These are phyloP conservation scores for Corticium candelabrum DNA, from an alignment of 37 sponge, comb jelly and placozoan species.

Conservation along the genomic window DNA sequence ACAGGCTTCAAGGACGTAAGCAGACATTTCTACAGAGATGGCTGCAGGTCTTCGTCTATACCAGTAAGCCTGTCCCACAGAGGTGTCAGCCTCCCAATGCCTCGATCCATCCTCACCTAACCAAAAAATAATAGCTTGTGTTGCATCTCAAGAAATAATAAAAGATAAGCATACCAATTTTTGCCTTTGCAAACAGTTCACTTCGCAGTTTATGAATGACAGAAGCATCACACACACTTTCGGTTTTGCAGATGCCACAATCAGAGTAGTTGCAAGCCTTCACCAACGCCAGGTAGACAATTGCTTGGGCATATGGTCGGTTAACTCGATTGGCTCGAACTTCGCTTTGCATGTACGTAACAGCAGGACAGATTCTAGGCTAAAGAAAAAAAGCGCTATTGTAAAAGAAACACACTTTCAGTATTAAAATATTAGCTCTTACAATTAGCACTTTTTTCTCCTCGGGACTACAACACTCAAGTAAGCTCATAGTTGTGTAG, in stretches of 20 bases:
- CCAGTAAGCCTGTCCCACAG: no score
- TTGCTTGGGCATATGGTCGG: neutral
- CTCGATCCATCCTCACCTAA: slow-evolving; percentile 1
- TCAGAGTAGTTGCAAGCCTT: neutral
- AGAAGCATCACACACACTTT: no score
- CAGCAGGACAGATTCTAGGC: no score
- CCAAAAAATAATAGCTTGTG: no score
- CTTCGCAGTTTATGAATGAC: no score
- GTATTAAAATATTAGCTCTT: no score
- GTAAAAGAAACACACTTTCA: no score
- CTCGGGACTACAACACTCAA: neutral
- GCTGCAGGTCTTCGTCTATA: no score
- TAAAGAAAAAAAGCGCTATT: no score
- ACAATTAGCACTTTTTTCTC: no score
- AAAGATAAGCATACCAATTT: no score
- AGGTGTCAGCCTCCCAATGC: neutral
- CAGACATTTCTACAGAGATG: neutral
- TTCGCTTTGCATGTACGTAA: neutral
- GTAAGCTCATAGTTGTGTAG: neutral
- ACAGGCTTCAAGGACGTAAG: neutral
- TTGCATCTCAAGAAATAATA: no score
- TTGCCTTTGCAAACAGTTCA: neutral
- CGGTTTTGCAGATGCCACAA: neutral
- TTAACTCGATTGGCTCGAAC: neutral
- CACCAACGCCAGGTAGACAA: neutral